Evolutionary conservation across 2,888 invertebrate genomes (phyloP).

Genomic region (Orthosia incerta): DNA sequence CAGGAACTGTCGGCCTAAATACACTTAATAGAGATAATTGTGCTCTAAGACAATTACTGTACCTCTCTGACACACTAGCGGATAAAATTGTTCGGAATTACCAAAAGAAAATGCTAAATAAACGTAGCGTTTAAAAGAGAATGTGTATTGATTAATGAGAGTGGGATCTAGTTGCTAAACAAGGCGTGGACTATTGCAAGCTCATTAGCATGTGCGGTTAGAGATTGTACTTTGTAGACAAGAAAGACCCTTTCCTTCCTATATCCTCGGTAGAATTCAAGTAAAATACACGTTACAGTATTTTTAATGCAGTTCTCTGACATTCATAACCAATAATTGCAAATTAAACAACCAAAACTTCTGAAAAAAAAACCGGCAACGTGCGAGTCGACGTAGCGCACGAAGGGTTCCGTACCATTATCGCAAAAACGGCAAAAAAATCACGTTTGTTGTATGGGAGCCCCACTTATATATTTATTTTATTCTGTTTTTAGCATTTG

Average conservation of each 20-base stretch:
- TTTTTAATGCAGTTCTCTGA: too few species aligned
- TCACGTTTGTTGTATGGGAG: too few species aligned
- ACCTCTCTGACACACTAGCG: constrained; percentile 62
- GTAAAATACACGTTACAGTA: constrained; percentile 17
- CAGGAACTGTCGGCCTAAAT: constrained; percentile 70
- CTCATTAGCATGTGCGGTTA: constrained; percentile 77
- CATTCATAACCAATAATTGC: too few species aligned
- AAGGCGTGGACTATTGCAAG: constrained; percentile 80
- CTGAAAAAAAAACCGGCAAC: too few species aligned
- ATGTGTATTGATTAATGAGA: constrained; percentile 83
- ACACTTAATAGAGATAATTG: constrained; percentile 72
- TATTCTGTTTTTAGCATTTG: too few species aligned
- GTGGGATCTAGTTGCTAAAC: constrained; percentile 81
- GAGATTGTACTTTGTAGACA: constrained; percentile 65
- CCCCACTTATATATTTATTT: too few species aligned
- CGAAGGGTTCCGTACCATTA: too few species aligned
- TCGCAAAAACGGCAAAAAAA: too few species aligned
- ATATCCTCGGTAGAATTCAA: constrained; percentile 38
- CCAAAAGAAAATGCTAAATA: constrained; percentile 62
- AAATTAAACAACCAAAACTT: too few species aligned
- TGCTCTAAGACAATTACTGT: constrained; percentile 71
- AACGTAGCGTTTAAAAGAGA: constrained; percentile 66
- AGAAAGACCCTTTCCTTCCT: constrained; percentile 69
- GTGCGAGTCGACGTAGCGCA: too few species aligned
- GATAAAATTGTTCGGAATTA: constrained; percentile 69